Evolutionary conservation across 1,140 invertebrate species (phyloP).

Genomic region (Nasonia longicornis): DNA sequence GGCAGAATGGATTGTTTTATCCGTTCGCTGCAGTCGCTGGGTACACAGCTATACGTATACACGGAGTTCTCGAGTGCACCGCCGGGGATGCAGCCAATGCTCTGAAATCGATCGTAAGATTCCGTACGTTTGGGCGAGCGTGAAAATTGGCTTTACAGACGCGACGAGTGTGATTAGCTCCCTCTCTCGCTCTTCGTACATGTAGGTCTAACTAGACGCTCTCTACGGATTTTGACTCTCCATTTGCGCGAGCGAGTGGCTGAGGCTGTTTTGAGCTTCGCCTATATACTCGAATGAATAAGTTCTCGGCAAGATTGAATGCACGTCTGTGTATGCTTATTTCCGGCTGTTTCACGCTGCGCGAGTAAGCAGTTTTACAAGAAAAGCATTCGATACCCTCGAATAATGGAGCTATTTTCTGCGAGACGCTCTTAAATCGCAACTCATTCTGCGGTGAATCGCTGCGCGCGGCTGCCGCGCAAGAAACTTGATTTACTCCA

Average conservation of each 20-base stretch:
- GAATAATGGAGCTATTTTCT: conserved; percentile 22
- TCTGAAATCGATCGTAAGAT: conserved; percentile 16
- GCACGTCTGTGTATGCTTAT: background rate
- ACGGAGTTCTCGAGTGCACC: background rate
- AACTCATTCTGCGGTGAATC: conserved; percentile 8
- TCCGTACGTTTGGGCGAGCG: conserved; percentile 9
- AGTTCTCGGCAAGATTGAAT: background rate
- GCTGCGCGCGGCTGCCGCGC: too few relatives aligned
- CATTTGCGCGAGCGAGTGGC: background rate
- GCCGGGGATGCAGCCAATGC: background rate
- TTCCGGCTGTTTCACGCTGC: background rate
- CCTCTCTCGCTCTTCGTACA: background rate
- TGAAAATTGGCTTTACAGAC: background rate
- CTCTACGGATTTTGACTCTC: background rate
- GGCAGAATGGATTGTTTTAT: conserved; percentile 59
- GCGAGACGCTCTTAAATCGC: background rate
- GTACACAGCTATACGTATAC: background rate
- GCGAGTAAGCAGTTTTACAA: background rate
- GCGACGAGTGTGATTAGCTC: background rate
- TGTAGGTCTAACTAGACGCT: background rate
- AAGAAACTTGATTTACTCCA: conserved; percentile 26
- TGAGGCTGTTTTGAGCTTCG: background rate
- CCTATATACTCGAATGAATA: background rate
- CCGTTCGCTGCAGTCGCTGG: conserved; percentile 44
- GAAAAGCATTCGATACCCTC: background rate